Base-by-base conservation (phyloP, 2,888 invertebrate genomes). In the Lottia scabra region DNA sequence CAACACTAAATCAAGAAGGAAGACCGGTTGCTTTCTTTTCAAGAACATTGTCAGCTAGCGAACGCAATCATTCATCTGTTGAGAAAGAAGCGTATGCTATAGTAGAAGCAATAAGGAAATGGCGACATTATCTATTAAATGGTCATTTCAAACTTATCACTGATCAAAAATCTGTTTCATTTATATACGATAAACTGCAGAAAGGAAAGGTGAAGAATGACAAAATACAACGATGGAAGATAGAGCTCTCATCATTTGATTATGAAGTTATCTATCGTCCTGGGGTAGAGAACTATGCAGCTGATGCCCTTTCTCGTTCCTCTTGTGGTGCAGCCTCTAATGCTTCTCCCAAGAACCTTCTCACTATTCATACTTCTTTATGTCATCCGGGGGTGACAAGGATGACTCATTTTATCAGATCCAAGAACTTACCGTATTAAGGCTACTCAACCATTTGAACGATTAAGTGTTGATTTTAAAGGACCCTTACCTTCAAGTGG, bases 401-500 rank as follows among this genome's bases (percentile, higher is more conserved):
- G 27, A 30, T 69, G 38, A 30, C n/a, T 23, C 69, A 63, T 63
- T 75, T 70, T 63, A 48, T 75, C n/a, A 26, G 65, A 38, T 71
- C 64, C 16, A 66, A 67, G n/a, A 75, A 67, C 65, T 46, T 72
- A 16, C 75, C 75, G 8, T 76, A 73, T 78, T 23, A 80, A 79
- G 71, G 80, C 80, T 27, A 80, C 78, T 43, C 65, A 73, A 8
- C 74, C 73, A 2, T 72, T 77, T 66, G 78, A 82, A 74, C 69
- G 77, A 19, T 48, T 82, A 6, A 80, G 73, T 62, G 27, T 80
- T 12, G 74, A 81, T 56, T 80, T 80, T 64, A 80, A 79, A 62
- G 80, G 79, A 1, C 78, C 77, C 26, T 45, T 80, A 15, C 75
- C 79, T 16, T 77, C 78, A 30, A 15, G 38, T 10, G 71, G 75